A percentile compares a stretch with the other conserved stretches of the same genome.
These are phyloP conservation scores for Horisme vitalbata DNA, from an alignment of 2,888 invertebrate species.

Conservation along the genomic window DNA sequence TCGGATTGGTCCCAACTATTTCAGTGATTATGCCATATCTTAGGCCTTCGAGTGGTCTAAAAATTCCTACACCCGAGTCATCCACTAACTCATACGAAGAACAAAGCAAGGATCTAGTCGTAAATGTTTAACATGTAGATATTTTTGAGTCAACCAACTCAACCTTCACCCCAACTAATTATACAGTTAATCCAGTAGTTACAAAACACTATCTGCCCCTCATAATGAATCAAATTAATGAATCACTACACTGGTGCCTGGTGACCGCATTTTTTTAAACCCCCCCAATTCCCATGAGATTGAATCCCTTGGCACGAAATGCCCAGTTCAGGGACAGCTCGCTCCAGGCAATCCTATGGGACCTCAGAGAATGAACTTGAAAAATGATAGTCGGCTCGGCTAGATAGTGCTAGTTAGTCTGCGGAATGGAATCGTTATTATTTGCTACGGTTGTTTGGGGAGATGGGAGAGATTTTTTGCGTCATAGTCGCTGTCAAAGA, in stretches of 20 bases:
- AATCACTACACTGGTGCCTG: slow-evolving; percentile 24
- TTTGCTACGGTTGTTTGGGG: slow-evolving; percentile 2
- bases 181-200: not conserved
- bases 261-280: slow-evolving; percentile 57
- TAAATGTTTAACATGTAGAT: too few species aligned
- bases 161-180: not conserved
- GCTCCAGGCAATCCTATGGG: slow-evolving; percentile 59
- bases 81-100: too few species aligned
- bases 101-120: too few species aligned
- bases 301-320: slow-evolving; percentile 75
- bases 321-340: slow-evolving; percentile 47
- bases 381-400: slow-evolving; percentile 44
- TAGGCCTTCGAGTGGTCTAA: too few species aligned
- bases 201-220: slow-evolving; percentile 11
- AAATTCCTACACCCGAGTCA: too few species aligned
- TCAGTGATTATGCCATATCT: too few species aligned
- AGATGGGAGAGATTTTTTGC: not conserved
- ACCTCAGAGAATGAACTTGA: slow-evolving; percentile 62
- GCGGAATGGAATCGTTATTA: slow-evolving; percentile 13
- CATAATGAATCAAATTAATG: slow-evolving; percentile 15
- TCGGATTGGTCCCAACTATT: too few species aligned
- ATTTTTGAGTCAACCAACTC: too few species aligned
- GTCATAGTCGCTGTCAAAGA: too few species aligned
- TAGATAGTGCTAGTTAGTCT: slow-evolving; percentile 25
- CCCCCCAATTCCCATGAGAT: slow-evolving; percentile 77